Conservation (phyloP, 2,113 vertebrate genomes). For the Siniperca knerii region DNA sequence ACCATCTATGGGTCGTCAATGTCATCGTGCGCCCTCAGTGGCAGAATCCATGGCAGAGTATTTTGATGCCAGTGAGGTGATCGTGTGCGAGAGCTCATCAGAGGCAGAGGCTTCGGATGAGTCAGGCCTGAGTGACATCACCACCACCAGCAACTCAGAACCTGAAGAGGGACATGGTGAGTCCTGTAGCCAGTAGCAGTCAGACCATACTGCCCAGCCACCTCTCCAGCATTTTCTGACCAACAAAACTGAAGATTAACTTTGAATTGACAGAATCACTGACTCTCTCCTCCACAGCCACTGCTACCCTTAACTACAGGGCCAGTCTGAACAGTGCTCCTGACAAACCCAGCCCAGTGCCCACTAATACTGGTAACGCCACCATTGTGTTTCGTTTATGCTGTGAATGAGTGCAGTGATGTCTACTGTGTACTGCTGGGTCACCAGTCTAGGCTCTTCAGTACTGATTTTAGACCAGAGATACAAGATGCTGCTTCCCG, state of each 20-base stretch:
- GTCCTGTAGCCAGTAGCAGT: background rate
- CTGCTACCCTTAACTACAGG: conserved; percentile 76
- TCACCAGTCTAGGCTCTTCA: background rate
- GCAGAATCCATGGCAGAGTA: conserved; percentile 92
- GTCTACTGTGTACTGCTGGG: background rate
- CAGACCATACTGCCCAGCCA: too few species aligned
- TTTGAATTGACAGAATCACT: background rate
- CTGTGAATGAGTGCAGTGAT: background rate
- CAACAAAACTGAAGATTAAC: background rate
- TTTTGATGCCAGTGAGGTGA: conserved; percentile 92
- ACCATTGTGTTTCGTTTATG: background rate
- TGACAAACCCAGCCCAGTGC: conserved; percentile 32
- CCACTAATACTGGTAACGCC: conserved; percentile 65
- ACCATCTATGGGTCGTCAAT: conserved; percentile 78
- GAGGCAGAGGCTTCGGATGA: conserved; percentile 93
- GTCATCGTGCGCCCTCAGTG: conserved; percentile 84
- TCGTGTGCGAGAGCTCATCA: conserved; percentile 89
- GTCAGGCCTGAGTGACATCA: conserved; percentile 89
- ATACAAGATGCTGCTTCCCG: background rate
- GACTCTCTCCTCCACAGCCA: conserved; percentile 52
- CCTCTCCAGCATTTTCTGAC: background rate
- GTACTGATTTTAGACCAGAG: background rate
- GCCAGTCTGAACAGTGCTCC: conserved; percentile 69
- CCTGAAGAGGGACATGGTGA: conserved; percentile 84
- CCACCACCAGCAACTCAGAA: conserved; percentile 89